A percentile compares a stretch with the other conserved stretches of the same genome.
These are phyloP conservation scores for Pelusios castaneus DNA, from an alignment of 2,113 vertebrate species.

Conservation along the genomic window DNA sequence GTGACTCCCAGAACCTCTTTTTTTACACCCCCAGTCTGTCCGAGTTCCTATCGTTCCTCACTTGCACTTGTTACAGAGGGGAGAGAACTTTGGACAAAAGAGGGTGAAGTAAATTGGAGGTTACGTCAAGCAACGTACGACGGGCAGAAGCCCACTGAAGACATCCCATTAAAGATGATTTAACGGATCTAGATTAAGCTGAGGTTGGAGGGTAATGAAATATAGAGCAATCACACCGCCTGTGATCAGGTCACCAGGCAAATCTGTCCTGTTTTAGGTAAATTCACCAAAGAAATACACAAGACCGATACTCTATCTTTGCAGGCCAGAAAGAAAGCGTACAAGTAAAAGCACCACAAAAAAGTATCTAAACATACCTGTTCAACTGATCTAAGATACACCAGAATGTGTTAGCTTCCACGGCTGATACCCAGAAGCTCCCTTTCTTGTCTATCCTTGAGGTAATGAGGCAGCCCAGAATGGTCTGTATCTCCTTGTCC, in stretches of 20 bases:
- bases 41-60: background rate
- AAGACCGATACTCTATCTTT: background rate
- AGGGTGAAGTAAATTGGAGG: fast-evolving
- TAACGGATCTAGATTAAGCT: background rate
- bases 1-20: background rate
- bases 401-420: slow-evolving; percentile 54
- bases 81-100: background rate
- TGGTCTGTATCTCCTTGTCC: slow-evolving; percentile 85
- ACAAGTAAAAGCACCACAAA: background rate
- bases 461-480: slow-evolving; percentile 83
- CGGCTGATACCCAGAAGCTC: slow-evolving; percentile 59
- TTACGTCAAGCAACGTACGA: background rate
- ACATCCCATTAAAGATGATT: background rate
- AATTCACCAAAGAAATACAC: background rate
- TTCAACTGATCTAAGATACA: slow-evolving; percentile 45
- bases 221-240: background rate
- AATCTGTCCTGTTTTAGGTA: background rate
- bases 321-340: slow-evolving; percentile 17
- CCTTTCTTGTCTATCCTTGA: slow-evolving; percentile 68
- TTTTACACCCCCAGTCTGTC: background rate
- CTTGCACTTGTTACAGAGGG: too few species aligned
- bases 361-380: slow-evolving; percentile 48
- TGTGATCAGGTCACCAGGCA: background rate
- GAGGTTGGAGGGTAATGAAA: background rate
- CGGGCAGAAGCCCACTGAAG: background rate